These are phyloP conservation scores for Metridium senile DNA, from an alignment of 92 coral and sea anemone genomes.

Conservation along the genomic window DNA sequence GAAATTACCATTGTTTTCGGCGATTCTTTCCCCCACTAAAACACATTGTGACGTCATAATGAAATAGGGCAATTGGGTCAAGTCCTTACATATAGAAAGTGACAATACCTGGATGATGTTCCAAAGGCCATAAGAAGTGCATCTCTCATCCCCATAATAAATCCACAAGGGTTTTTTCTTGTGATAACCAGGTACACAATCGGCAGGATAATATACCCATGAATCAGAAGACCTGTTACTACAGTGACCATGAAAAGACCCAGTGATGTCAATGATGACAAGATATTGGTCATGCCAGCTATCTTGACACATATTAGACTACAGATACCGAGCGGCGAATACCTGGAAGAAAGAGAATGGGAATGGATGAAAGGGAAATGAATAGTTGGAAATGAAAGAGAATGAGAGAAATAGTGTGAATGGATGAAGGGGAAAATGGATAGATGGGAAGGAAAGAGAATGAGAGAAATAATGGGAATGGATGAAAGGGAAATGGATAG, in stretches of 20 bases:
- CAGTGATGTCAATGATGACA: constrained; percentile 60
- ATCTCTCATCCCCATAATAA: constrained; percentile 81
- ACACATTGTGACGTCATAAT: too few species aligned
- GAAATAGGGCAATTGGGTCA: too few species aligned
- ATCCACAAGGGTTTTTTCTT: constrained; percentile 79
- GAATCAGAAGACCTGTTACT: constrained; percentile 79
- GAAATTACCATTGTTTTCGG: too few species aligned
- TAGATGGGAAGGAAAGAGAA: too few species aligned
- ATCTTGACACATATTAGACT: constrained; percentile 90
- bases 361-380: background rate
- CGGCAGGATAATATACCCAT: constrained; percentile 74
- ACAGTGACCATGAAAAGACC: constrained; percentile 93
- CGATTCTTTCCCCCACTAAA: too few species aligned
- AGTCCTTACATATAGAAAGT: too few species aligned
- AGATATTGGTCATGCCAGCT: constrained; percentile 78
- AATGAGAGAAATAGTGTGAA: too few species aligned
- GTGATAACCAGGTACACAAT: constrained; percentile 62
- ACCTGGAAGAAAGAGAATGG: constrained; percentile 45
- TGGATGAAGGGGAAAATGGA: too few species aligned
- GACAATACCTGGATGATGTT: constrained; percentile 77
- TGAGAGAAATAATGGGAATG: too few species aligned
- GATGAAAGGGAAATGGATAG: too few species aligned
- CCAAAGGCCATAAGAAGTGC: constrained; percentile 98
- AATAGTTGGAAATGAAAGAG: too few species aligned
- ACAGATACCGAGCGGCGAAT: constrained; percentile 93